These are phyloP conservation scores for Caenorhabditis briggsae DNA, from an alignment of 1,140 invertebrate genomes.

Conservation along the genomic window DNA sequence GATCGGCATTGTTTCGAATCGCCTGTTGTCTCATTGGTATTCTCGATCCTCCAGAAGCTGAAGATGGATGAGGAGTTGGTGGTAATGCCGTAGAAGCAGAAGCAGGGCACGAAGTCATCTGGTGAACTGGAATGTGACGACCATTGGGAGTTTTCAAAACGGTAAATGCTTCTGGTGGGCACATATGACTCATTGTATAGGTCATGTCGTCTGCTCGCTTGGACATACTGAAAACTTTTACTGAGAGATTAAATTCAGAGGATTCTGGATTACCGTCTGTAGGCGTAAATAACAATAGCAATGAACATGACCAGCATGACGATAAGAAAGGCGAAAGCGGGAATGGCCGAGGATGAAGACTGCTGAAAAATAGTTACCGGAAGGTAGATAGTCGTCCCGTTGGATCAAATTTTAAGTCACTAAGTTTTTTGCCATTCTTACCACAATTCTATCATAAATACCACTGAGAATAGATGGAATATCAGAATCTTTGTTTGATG, in stretches of 20 bases:
- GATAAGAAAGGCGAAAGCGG: conserved; percentile 29
- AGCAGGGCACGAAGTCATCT: conserved; percentile 3
- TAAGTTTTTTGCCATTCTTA: neutral
- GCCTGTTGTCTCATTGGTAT: conserved; percentile 31
- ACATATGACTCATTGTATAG: conserved; percentile 42
- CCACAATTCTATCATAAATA: conserved; percentile 38
- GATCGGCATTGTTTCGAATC: neutral
- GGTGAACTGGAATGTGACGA: conserved; percentile 21
- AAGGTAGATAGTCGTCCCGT: neutral
- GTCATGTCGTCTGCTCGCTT: conserved; percentile 35
- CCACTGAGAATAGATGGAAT: conserved; percentile 38
- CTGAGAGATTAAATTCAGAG: no score
- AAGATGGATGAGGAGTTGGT: conserved; percentile 22
- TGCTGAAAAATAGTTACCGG: conserved; percentile 18
- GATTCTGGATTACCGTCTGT: conserved; percentile 2
- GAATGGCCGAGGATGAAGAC: conserved; percentile 43
- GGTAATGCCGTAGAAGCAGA: neutral
- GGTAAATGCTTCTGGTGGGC: conserved; percentile 35
- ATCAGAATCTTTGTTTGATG: conserved; percentile 22
- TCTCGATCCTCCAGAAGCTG: conserved; percentile 29
- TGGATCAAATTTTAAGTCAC: neutral
- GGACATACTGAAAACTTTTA: conserved; percentile 14
- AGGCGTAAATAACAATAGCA: conserved; percentile 25
- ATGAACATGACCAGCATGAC: conserved; percentile 39
- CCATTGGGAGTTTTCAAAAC: conserved; percentile 47